Conservation (phyloP, 2,888 invertebrate species). For the Catocala fraxini region DNA sequence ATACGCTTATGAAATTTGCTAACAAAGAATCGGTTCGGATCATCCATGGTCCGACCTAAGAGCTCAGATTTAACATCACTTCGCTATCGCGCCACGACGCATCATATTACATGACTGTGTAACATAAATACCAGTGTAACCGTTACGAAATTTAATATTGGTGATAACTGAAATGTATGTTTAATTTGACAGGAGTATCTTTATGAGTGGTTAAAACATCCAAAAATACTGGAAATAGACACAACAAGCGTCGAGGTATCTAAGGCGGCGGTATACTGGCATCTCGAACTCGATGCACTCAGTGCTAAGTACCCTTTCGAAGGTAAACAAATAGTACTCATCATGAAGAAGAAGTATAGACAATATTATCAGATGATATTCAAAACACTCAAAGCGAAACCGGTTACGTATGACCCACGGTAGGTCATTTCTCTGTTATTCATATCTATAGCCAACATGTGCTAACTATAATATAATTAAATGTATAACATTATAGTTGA, state of each 20-base stretch:
- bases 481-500: too few relatives aligned
- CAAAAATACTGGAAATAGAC: conserved; percentile 80
- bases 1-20: too few relatives aligned
- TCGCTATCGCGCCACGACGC: not conserved
- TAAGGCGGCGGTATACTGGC: conserved; percentile 82
- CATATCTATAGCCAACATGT: too few relatives aligned
- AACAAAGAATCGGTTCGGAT: too few relatives aligned
- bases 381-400: conserved; percentile 80
- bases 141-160: not conserved
- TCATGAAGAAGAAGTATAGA: conserved; percentile 83
- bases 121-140: not conserved
- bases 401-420: conserved; percentile 83
- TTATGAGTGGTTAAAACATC: conserved; percentile 83
- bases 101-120: not conserved
- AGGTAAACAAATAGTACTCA: conserved; percentile 81
- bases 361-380: conserved; percentile 85
- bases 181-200: conserved; percentile 70
- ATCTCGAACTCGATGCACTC: conserved; percentile 67
- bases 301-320: conserved; percentile 77
- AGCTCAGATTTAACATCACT: not conserved
- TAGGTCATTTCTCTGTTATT: conserved; percentile 33
- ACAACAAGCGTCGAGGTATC: conserved; percentile 80
- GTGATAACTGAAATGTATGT: not conserved
- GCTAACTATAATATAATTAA: too few relatives aligned
- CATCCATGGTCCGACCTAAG: not conserved